Evolutionary conservation across 2,797 vertebrate species (phyloP).

Genomic region (Sylvilagus floridanus): DNA sequence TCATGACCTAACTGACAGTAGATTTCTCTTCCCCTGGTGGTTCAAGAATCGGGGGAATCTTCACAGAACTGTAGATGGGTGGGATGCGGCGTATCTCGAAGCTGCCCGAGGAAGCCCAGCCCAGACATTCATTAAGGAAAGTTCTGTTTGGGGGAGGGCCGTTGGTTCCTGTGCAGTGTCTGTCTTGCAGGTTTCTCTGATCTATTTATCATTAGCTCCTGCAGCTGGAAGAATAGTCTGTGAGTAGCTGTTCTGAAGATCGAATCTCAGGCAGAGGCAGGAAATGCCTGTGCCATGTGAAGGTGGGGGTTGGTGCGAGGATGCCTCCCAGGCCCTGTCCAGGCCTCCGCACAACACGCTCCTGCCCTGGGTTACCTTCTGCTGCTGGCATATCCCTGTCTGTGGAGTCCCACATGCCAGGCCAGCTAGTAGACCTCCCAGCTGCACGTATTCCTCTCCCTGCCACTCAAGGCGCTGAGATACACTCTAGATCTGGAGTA

Average conservation of each 20-base stretch:
- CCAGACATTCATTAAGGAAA: not conserved
- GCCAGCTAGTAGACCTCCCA: not conserved
- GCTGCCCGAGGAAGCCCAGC: not conserved
- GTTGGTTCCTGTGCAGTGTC: not conserved
- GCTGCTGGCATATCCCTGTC: not conserved
- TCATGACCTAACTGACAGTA: not conserved
- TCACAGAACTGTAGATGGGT: not conserved
- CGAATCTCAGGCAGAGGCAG: not conserved
- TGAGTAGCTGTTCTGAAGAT: not conserved
- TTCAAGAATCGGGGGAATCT: not conserved
- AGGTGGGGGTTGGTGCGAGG: too few species aligned
- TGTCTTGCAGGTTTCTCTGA: not conserved
- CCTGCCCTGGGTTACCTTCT: not conserved
- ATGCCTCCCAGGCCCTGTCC: not conserved
- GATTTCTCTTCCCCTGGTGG: not conserved
- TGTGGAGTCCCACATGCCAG: not conserved
- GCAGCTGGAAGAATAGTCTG: not conserved
- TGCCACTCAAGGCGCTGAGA: not conserved
- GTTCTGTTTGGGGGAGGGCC: not conserved
- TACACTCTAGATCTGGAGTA: not conserved
- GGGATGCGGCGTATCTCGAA: accelerated
- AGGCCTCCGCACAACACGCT: not conserved
- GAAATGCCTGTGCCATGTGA: accelerated
- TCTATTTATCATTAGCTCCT: not conserved
- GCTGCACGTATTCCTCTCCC: not conserved